Percentiles rank a stretch among this genome's conserved stretches.
Conservation (phyloP, 2,888 invertebrate species). For the Tiliacea aurago region DNA sequence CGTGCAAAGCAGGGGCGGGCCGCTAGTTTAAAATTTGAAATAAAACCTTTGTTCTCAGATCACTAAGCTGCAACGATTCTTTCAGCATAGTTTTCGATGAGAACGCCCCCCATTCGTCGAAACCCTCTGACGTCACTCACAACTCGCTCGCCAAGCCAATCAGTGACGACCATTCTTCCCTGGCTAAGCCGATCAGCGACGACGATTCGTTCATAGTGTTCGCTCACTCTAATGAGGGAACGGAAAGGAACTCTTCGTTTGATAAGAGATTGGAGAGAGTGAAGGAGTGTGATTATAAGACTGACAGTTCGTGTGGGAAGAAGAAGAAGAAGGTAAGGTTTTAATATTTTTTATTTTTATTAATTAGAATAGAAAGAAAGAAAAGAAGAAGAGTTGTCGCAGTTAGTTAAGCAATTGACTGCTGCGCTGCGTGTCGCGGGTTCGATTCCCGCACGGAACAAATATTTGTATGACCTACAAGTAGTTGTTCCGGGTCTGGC, state of each 20-base stretch:
- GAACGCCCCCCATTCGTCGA: conserved; percentile 67
- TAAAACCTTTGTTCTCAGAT: conserved; percentile 70
- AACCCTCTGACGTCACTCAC: conserved; percentile 60
- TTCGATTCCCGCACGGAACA: too few relatives aligned
- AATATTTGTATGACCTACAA: too few relatives aligned
- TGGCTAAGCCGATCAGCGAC: conserved; percentile 71
- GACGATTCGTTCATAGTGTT: conserved; percentile 86
- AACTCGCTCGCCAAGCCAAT: conserved; percentile 69
- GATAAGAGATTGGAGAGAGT: conserved; percentile 81
- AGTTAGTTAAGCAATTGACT: too few relatives aligned
- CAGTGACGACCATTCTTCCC: conserved; percentile 70
- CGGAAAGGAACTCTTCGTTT: conserved; percentile 70
- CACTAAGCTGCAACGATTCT: conserved; percentile 87
- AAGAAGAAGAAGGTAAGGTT: conserved; percentile 81
- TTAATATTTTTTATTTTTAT: neutral
- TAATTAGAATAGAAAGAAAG: too few relatives aligned
- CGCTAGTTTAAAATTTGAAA: neutral
- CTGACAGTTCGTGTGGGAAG: conserved; percentile 69
- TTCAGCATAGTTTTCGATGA: conserved; percentile 87
- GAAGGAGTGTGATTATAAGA: conserved; percentile 78
- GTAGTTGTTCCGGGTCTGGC: too few relatives aligned
- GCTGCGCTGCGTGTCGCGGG: too few relatives aligned
- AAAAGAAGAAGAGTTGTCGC: too few relatives aligned
- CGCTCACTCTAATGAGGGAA: conserved; percentile 68
- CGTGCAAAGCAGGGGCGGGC: neutral